Evolutionary conservation across 2,797 vertebrate species (phyloP).

Genomic region (Staurois parvus): DNA sequence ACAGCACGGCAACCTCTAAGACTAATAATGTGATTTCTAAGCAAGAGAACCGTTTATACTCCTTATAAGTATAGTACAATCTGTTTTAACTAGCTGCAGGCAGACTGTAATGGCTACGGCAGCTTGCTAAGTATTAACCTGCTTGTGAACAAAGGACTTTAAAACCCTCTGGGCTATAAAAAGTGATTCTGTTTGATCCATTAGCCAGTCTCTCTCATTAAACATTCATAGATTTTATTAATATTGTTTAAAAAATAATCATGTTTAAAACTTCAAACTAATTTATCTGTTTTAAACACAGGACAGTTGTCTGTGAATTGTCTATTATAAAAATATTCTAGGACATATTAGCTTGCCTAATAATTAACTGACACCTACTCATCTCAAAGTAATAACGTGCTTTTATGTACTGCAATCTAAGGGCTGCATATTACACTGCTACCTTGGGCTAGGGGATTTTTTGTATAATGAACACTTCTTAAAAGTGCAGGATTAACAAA

Average conservation of each 20-base stretch:
- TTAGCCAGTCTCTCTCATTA: neutral
- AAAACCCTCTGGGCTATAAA: neutral
- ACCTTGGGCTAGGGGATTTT: no score
- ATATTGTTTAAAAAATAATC: neutral
- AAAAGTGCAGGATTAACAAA: no score
- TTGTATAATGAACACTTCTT: neutral
- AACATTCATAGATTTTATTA: neutral
- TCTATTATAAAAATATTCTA: no score
- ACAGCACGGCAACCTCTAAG: neutral
- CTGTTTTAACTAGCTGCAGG: neutral
- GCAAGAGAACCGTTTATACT: neutral
- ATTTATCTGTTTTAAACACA: neutral
- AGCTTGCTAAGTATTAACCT: neutral
- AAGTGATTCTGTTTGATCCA: neutral
- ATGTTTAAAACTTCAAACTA: neutral
- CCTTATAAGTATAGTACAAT: neutral
- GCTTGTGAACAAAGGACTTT: neutral
- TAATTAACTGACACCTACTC: no score
- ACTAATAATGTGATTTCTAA: conserved; percentile 15
- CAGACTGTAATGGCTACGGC: neutral
- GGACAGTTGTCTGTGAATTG: neutral
- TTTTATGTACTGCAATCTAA: no score
- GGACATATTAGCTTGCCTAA: no score
- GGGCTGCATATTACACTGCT: no score
- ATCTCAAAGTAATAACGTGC: no score